Conservation (phyloP, 2,888 invertebrate genomes). For the Pseudeuparius sepicola region DNA sequence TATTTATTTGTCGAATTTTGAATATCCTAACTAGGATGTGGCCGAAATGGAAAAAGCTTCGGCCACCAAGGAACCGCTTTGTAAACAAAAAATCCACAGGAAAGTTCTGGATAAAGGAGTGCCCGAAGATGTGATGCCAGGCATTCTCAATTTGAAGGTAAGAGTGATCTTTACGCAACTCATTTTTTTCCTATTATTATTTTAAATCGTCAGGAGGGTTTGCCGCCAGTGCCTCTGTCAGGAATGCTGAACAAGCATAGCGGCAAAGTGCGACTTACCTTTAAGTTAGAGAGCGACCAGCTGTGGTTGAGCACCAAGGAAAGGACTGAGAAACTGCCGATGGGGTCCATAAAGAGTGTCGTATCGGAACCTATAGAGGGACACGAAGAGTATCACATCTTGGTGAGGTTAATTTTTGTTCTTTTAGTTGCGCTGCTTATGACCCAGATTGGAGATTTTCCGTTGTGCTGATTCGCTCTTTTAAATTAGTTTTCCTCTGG, state of each 20-base stretch:
- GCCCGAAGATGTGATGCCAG: constrained; percentile 83
- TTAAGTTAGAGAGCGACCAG: constrained; percentile 84
- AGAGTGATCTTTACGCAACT: no score
- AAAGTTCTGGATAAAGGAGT: constrained; percentile 84
- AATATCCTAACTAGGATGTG: no score
- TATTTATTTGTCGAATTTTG: no score
- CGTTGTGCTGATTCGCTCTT: no score
- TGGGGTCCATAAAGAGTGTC: constrained; percentile 80
- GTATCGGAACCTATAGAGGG: constrained; percentile 76
- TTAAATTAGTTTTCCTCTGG: no score
- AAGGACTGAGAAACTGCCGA: constrained; percentile 81
- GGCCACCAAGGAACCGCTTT: constrained; percentile 56
- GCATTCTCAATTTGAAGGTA: constrained; percentile 70
- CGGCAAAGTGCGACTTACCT: constrained; percentile 82
- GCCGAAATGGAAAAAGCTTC: constrained; percentile 54
- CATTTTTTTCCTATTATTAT: no score
- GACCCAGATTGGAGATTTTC: not conserved
- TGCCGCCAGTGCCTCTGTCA: constrained; percentile 71
- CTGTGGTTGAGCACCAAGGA: constrained; percentile 90
- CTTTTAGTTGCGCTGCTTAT: no score
- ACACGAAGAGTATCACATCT: constrained; percentile 82
- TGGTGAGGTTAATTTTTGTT: constrained; percentile 54
- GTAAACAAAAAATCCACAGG: constrained; percentile 69
- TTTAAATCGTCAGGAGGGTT: constrained; percentile 53
- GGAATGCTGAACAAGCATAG: constrained; percentile 88